Evolutionary conservation across 2,888 invertebrate genomes (phyloP).

Genomic region (Noctua janthina): DNA sequence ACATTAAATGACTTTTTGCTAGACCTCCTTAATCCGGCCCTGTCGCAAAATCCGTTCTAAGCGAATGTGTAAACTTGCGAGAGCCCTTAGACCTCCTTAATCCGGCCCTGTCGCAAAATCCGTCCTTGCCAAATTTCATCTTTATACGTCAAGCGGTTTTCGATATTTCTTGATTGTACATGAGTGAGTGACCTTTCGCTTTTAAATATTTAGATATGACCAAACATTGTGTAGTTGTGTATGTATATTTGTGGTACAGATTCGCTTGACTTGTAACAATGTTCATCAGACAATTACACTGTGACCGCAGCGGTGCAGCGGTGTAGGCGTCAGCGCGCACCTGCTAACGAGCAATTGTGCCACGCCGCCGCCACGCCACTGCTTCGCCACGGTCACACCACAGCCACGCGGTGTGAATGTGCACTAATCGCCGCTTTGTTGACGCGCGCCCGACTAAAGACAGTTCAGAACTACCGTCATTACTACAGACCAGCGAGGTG

Average conservation of each 20-base stretch:
- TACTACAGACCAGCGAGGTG: constrained; percentile 2
- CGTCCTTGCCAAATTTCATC: no score
- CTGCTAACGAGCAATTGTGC: constrained; percentile 59
- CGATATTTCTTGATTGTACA: no score
- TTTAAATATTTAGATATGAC: no score
- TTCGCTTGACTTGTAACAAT: constrained; percentile 11
- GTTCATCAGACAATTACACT: constrained; percentile 15
- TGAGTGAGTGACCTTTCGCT: no score
- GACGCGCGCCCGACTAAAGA: constrained; percentile 36
- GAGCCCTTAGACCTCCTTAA: no score
- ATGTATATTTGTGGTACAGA: background rate
- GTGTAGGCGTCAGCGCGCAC: constrained; percentile 37
- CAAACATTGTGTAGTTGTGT: background rate
- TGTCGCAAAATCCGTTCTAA: no score
- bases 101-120: no score
- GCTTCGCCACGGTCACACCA: constrained; percentile 2
- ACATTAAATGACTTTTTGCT: no score
- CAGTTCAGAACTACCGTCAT: constrained; percentile 44
- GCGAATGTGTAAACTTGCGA: no score
- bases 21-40: no score
- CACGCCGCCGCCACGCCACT: constrained; percentile 18
- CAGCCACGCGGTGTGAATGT: constrained; percentile 17
- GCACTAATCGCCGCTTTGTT: constrained; percentile 52
- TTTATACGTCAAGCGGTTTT: no score
- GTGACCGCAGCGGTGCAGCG: constrained; percentile 9